phyloP scores from a whole-genome alignment of 2,888 invertebrate genomes.

The Cryptus armator region DNA sequence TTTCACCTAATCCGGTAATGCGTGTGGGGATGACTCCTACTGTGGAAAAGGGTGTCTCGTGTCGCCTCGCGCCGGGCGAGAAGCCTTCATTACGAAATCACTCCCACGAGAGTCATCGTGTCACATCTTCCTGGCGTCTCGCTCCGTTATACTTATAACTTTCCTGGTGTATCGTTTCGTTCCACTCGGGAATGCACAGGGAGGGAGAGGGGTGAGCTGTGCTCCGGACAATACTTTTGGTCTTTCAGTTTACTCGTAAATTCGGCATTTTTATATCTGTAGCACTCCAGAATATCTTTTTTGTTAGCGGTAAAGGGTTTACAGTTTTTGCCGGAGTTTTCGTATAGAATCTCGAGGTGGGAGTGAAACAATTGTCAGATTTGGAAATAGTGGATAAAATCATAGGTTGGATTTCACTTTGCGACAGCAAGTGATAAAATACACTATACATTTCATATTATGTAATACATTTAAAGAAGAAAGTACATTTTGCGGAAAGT shows the following conservation, averaged over 20 bases:
- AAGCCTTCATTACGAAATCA: constrained; percentile 83
- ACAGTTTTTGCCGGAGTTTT: no score
- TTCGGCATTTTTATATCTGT: neutral
- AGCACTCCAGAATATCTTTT: neutral
- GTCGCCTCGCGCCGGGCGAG: constrained; percentile 68
- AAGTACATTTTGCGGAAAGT: no score
- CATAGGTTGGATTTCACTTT: no score
- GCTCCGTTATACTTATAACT: constrained; percentile 77
- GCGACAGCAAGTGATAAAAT: no score
- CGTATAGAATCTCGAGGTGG: no score
- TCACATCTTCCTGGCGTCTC: constrained; percentile 81
- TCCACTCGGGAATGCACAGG: constrained; percentile 46
- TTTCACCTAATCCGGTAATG: constrained; percentile 82
- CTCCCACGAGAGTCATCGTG: constrained; percentile 82
- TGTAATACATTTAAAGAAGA: no score
- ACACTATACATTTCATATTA: no score
- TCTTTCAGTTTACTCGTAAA: neutral
- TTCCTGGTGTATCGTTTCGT: constrained; percentile 63
- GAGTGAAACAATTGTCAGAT: no score
- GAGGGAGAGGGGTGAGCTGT: constrained; percentile 29
- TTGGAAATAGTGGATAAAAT: no score
- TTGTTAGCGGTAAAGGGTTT: no score
- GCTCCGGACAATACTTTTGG: constrained; percentile 47
- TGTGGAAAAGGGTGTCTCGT: constrained; percentile 67
- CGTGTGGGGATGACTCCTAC: constrained; percentile 73